Evolutionary conservation across 2,797 vertebrate species (phyloP), one percentile per base, ranked within the genome.

Genomic region (Adrianichthys oophorus): DNA sequence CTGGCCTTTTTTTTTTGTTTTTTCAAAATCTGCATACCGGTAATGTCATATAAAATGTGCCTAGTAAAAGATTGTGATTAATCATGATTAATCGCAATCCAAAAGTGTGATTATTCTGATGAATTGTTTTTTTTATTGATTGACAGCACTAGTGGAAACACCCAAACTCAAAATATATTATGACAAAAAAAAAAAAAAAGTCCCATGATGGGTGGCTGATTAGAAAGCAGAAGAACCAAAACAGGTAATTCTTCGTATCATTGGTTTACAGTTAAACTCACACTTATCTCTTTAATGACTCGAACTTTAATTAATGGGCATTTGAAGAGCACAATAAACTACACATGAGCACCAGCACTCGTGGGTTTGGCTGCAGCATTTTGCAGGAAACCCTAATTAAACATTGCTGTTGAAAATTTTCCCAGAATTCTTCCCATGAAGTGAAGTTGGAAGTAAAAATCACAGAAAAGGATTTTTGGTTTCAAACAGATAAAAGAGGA

Each of bases 221-320:
- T 85, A 76, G 74, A 79, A 63, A 79, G 77, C 67, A 78, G 68
- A 83, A 70, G 66, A 66, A 71, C 74, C 78, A 70, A 81, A 85
- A 82, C 76, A 80, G 83, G 82, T 79, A 59, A 83, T 81, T 85
- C 59, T 76, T 79, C 76, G 82, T 79, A 86, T 86, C 77, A 15
- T 50, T 66, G 53, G 65, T 67, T 74, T 60, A 85, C 44, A 79
- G 69, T 61, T 72, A 32, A 65, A 15, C 80, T 78, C 76, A 56
- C 78, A 74, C 80, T 87, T 84, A 85, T 90, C 88, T 84, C 78
- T 70, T 71, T 85, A 85, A 85, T 80, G 78, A 77, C 79, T 87
- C 80, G 51, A 18, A 73, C 68, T 74, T 65, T 79, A 85, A 86
- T 87, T 87, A 87, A 89, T 73, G 76, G 80, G 80, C 74, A 74